Evolutionary conservation across 2,888 invertebrate genomes (phyloP), one percentile per base, ranked within the genome.

Genomic region (Ochropleura leucogaster): DNA sequence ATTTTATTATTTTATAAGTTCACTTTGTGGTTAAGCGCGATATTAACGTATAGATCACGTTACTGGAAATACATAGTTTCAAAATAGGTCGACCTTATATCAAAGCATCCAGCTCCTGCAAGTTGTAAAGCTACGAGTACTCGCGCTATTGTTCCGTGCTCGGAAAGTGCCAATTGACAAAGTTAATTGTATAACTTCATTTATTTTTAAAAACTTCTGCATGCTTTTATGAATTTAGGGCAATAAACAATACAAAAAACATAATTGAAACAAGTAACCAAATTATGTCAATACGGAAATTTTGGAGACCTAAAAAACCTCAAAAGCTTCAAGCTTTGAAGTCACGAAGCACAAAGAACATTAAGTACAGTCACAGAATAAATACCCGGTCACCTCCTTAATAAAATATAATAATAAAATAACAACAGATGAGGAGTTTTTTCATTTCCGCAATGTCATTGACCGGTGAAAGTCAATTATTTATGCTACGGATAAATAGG

Each of bases 391-490:
- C 30, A 79, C 62, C 49, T 60, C 49, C 30, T 78, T 64, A 46
- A 40, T 40, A 10, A 53, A 2, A 60, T 20, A 2, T 42, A 49
- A 49, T 59, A 40, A 47, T 59, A 46, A 81, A 69, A 72, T 46
- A 74, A 63, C 46, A 64, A 73, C 30, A 14, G 49, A 5, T 12
- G 8, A 55, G 42, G 59, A 46, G 40, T 59, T 64, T 69, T 73
- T 70, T 73, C 42, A 68, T 9, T 73, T 72, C 55, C 46, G 5
- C 20, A 71, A 75, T 57, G 87, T 84, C 88, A 76, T 83, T 82
- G 90, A 79, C 87, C 90, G 76, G 30, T 69, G 74, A 65, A 77
- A 80, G 88, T 86, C 86, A 79, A 67, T 83, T 87, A 87, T 87
- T 89, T 87, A 84, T 73, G 72, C 63, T 71, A n/a, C 70, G 44